A percentile compares a stretch with the other conserved stretches of the same genome.
These are phyloP conservation scores for Forbesichthys papilliferus DNA, from an alignment of 2,113 vertebrate genomes.

Conservation along the genomic window DNA sequence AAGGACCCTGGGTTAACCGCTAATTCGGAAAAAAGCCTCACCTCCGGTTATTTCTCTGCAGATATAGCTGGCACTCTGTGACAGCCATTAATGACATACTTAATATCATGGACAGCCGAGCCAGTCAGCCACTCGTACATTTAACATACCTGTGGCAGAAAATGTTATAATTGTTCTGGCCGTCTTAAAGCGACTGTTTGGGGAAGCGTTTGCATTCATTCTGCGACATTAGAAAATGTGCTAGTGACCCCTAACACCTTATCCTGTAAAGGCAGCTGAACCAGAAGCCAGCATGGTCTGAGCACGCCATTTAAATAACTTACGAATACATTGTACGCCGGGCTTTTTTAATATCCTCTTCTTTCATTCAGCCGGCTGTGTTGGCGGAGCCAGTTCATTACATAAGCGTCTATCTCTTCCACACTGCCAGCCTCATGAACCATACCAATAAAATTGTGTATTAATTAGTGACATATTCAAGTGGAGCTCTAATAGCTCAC, in stretches of 20 bases:
- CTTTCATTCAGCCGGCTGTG: slow-evolving; percentile 60
- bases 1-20: slow-evolving; percentile 3
- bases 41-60: slow-evolving; percentile 4
- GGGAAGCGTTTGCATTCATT: slow-evolving; percentile 57
- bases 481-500: slow-evolving; percentile 35
- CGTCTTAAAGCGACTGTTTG: slow-evolving; percentile 57
- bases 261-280: slow-evolving; percentile 75
- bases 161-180: slow-evolving; percentile 62
- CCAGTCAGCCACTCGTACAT: slow-evolving; percentile 62
- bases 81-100: slow-evolving; percentile 65
- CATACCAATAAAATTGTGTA: slow-evolving; percentile 54
- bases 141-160: slow-evolving; percentile 64
- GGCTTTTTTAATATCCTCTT: slow-evolving; percentile 76
- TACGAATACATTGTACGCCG: slow-evolving; percentile 74
- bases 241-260: slow-evolving; percentile 63
- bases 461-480: slow-evolving; percentile 63
- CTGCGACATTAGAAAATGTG: slow-evolving; percentile 69
- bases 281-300: slow-evolving; percentile 55
- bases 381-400: slow-evolving; percentile 61
- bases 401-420: slow-evolving; percentile 49
- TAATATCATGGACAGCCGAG: slow-evolving; percentile 61
- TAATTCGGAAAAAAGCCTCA: slow-evolving; percentile 18
- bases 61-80: slow-evolving; percentile 49
- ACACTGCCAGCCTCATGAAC: slow-evolving; percentile 40
- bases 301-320: slow-evolving; percentile 64